These are phyloP conservation scores for Spheniscus humboldti DNA, from an alignment of 2,797 vertebrate species.

Conservation along the genomic window DNA sequence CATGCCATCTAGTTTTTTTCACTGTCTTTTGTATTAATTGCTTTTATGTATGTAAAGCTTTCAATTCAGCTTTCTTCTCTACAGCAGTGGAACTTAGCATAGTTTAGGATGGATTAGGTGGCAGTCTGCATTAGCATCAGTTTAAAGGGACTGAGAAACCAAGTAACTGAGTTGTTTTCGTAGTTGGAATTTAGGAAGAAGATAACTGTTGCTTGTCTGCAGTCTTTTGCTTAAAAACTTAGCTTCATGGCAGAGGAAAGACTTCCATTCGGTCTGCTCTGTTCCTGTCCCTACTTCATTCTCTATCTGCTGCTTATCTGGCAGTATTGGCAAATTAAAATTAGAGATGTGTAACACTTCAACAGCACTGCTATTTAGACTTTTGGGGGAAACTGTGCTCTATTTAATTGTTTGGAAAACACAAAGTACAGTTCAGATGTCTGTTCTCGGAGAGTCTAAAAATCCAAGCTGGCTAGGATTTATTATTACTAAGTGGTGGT, in stretches of 20 bases:
- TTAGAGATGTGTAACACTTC: not conserved
- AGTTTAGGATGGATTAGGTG: not conserved
- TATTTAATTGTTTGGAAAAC: not conserved
- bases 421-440: not conserved
- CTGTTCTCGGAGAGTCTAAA: not conserved
- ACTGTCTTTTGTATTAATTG: not conserved
- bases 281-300: not conserved
- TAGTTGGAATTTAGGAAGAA: not conserved
- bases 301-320: not conserved
- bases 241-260: not conserved
- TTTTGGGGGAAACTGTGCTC: not conserved
- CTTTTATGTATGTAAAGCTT: not conserved
- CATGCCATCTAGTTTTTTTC: not conserved
- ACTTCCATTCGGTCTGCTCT: not conserved
- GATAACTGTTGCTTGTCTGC: not conserved
- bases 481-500: not conserved
- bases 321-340: not conserved
- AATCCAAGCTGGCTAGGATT: not conserved
- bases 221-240: not conserved
- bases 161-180: not conserved
- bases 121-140: not conserved
- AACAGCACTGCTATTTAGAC: not conserved
- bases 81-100: not conserved
- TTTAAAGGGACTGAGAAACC: not conserved
- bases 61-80: not conserved